Evolutionary conservation across 2,797 vertebrate genomes (phyloP).

Genomic region (Adelosebastes latens): DNA sequence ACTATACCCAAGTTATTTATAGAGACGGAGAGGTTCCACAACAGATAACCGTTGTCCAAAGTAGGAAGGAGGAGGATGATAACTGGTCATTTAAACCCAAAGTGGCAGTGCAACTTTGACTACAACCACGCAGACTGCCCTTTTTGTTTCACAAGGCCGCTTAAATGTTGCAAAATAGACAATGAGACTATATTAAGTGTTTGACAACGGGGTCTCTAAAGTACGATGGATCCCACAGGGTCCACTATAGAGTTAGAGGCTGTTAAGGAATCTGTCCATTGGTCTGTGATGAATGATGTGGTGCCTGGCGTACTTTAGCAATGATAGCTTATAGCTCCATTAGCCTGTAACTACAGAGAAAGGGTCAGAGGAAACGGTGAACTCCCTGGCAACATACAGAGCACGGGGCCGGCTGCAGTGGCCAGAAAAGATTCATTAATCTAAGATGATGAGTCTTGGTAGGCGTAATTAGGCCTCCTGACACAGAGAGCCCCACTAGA

Average conservation of each 20-base stretch:
- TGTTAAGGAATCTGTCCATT: constrained; percentile 75
- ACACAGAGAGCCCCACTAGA: constrained; percentile 67
- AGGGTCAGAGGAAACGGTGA: constrained; percentile 75
- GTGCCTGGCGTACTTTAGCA: constrained; percentile 65
- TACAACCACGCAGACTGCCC: constrained; percentile 33
- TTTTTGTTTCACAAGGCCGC: constrained; percentile 41
- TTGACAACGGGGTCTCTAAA: constrained; percentile 68
- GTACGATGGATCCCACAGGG: constrained; percentile 67
- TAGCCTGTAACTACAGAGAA: constrained; percentile 77
- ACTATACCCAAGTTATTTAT: constrained; percentile 75
- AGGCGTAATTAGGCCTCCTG: constrained; percentile 79
- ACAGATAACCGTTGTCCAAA: constrained; percentile 72
- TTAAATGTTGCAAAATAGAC: constrained; percentile 65
- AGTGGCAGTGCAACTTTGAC: constrained; percentile 32
- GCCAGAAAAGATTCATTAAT: constrained; percentile 77
- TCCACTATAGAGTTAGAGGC: constrained; percentile 62
- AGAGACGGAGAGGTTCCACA: constrained; percentile 66
- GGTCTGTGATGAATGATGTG: constrained; percentile 76
- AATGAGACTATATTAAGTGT: constrained; percentile 64
- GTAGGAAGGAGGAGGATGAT: constrained; percentile 65
- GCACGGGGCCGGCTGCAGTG: constrained; percentile 58
- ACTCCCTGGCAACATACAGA: constrained; percentile 72
- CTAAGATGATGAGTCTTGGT: constrained; percentile 77
- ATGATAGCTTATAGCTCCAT: constrained; percentile 80
- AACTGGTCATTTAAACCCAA: constrained; percentile 62